phyloP scores from a whole-genome alignment of 30 jellyfish, hydroid and myxozoan genomes.

The Chironex yamaguchii region DNA sequence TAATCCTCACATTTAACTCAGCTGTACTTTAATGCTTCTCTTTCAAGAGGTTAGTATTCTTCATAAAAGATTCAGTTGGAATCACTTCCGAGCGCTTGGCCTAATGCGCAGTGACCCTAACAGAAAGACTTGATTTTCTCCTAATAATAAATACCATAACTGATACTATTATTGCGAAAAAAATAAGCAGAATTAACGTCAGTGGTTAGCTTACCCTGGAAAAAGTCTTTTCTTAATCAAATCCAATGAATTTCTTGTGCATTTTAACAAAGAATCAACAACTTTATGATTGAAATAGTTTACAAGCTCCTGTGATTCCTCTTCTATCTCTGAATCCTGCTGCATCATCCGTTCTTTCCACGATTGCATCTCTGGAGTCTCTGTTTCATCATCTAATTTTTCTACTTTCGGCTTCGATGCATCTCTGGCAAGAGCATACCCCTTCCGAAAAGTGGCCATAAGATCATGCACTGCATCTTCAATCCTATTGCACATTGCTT shows the following conservation, averaged over 20 bases:
- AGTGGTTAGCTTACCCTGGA: conserved; percentile 93
- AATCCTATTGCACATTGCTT: conserved; percentile 70
- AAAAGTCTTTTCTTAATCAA: conserved; percentile 84
- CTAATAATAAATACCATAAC: no score
- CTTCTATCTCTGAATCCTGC: conserved; percentile 82
- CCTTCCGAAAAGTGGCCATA: conserved; percentile 36
- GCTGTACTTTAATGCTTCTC: no score
- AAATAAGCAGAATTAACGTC: no score
- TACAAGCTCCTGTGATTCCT: conserved; percentile 83
- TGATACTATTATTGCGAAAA: no score
- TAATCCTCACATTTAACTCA: no score
- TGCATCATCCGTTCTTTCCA: conserved; percentile 62
- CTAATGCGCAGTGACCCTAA: no score
- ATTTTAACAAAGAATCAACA: conserved; percentile 83
- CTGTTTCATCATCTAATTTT: conserved; percentile 35
- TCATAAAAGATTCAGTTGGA: no score
- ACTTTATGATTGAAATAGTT: conserved; percentile 72
- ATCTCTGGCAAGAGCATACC: conserved; percentile 53
- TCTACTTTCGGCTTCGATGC: conserved; percentile 50
- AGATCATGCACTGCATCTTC: conserved; percentile 88
- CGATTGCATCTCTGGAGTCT: conserved; percentile 74
- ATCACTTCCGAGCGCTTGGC: no score
- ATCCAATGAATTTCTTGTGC: conserved; percentile 88
- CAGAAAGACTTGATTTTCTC: no score
- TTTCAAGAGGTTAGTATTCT: no score